Evolutionary conservation across 1,140 invertebrate species (phyloP).

Genomic region (Drosophila dunni): DNA sequence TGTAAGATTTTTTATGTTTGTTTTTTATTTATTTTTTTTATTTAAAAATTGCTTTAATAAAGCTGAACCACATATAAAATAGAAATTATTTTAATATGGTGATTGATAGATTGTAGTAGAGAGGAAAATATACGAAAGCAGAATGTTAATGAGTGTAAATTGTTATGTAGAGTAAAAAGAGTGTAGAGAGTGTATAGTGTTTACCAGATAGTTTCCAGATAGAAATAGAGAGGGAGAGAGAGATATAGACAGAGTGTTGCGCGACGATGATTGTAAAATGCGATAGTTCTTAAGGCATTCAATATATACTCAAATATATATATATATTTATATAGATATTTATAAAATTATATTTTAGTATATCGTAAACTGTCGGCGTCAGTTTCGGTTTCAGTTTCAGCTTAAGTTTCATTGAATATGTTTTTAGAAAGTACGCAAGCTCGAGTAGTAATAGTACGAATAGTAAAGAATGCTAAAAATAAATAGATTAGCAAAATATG

Average conservation of each 20-base stretch:
- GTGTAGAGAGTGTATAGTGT: slow-evolving; percentile 22
- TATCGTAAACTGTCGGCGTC: slow-evolving; percentile 16
- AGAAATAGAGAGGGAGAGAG: slow-evolving; percentile 1
- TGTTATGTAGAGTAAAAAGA: slow-evolving; percentile 29
- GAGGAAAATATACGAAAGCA: slow-evolving; percentile 42
- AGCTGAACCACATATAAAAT: slow-evolving; percentile 84
- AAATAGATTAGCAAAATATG: slow-evolving; percentile 46
- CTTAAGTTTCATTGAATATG: slow-evolving; percentile 30
- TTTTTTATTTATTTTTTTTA: slow-evolving; percentile 7
- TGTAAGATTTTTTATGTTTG: slow-evolving; percentile 26
- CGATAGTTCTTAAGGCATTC: slow-evolving; percentile 44
- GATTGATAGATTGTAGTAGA: slow-evolving; percentile 60
- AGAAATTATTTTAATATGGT: slow-evolving; percentile 84
- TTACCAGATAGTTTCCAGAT: slow-evolving; percentile 36
- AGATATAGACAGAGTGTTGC: not conserved
- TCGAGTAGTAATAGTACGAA: slow-evolving; percentile 21
- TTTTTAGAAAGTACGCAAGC: slow-evolving; percentile 39
- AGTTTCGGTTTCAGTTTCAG: slow-evolving; percentile 2
- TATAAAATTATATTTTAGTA: slow-evolving; percentile 21
- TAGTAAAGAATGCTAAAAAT: slow-evolving; percentile 40
- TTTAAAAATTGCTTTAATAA: slow-evolving; percentile 52
- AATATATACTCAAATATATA: slow-evolving; percentile 18
- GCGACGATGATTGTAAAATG: slow-evolving; percentile 43
- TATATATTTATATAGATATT: not conserved
- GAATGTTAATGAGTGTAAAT: slow-evolving; percentile 39